Evolutionary conservation across 2,797 vertebrate genomes (phyloP).

Genomic region (Hirundo rustica): DNA sequence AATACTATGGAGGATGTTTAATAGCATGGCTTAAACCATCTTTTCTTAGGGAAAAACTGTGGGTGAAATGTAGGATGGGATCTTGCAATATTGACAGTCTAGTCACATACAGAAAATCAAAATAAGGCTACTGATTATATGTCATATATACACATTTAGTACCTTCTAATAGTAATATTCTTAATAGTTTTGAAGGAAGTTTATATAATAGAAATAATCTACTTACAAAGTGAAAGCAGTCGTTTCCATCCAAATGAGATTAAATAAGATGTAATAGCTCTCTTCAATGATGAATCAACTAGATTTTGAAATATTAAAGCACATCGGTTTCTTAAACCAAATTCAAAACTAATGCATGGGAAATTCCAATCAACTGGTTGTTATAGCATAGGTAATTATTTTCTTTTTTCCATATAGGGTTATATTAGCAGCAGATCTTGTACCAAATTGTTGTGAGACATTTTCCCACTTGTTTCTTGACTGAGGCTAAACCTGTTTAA

Average conservation of each 20-base stretch:
- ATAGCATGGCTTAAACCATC: not conserved
- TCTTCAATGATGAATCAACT: not conserved
- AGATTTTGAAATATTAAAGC: not conserved
- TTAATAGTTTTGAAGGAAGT: not conserved
- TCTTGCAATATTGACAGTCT: not conserved
- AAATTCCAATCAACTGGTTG: not conserved
- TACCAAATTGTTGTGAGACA: not conserved
- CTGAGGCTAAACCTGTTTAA: not conserved
- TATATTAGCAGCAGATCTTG: not conserved
- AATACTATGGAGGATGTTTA: not conserved
- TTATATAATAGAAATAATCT: not conserved
- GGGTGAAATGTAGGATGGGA: not conserved
- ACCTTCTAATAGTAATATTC: not conserved
- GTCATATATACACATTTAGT: not conserved
- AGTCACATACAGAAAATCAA: not conserved
- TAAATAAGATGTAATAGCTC: not conserved
- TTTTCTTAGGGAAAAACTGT: not conserved
- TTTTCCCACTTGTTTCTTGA: not conserved
- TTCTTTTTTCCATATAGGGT: not conserved
- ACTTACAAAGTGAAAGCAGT: not conserved
- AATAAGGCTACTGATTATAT: not conserved
- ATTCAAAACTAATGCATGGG: not conserved
- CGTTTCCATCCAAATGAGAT: not conserved
- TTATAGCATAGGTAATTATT: not conserved
- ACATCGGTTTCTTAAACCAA: not conserved